These are phyloP conservation scores for Aporophyla lueneburgensis DNA, from an alignment of 2,888 invertebrate genomes.

Conservation along the genomic window DNA sequence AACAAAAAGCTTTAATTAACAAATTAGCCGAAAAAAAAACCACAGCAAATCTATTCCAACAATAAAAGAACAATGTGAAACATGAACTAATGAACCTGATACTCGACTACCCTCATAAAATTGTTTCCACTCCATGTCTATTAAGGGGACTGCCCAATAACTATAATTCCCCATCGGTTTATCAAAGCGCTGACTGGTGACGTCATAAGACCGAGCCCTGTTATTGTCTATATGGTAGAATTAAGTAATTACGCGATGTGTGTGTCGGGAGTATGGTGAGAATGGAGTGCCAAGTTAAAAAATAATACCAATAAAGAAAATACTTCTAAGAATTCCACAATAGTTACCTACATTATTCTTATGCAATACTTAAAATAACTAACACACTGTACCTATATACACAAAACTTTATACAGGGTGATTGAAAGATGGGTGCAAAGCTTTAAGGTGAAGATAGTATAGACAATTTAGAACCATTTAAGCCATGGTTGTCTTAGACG, in stretches of 20 bases:
- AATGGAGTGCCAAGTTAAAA: conserved; percentile 9
- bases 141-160: conserved; percentile 51
- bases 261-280: background rate
- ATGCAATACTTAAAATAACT: too few species aligned
- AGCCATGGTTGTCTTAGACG: too few species aligned
- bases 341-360: too few species aligned
- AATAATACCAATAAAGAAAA: too few species aligned
- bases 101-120: conserved; percentile 38
- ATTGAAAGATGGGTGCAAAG: too few species aligned
- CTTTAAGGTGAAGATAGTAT: too few species aligned
- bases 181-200: conserved; percentile 47
- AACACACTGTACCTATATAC: too few species aligned
- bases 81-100: conserved; percentile 4
- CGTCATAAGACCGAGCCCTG: conserved; percentile 49
- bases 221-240: conserved; percentile 35
- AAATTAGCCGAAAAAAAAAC: conserved; percentile 1
- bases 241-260: conserved; percentile 61
- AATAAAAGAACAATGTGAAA: conserved; percentile 1
- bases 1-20: conserved; percentile 12
- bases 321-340: too few species aligned
- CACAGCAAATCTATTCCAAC: conserved; percentile 11
- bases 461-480: too few species aligned
- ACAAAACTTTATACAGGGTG: too few species aligned
- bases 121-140: conserved; percentile 37
- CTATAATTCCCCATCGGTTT: conserved; percentile 60